Percentiles rank a stretch among this genome's conserved stretches.
These are phyloP conservation scores for Petrocephalus schoutedeni DNA, from an alignment of 2,797 vertebrate genomes.

Conservation along the genomic window DNA sequence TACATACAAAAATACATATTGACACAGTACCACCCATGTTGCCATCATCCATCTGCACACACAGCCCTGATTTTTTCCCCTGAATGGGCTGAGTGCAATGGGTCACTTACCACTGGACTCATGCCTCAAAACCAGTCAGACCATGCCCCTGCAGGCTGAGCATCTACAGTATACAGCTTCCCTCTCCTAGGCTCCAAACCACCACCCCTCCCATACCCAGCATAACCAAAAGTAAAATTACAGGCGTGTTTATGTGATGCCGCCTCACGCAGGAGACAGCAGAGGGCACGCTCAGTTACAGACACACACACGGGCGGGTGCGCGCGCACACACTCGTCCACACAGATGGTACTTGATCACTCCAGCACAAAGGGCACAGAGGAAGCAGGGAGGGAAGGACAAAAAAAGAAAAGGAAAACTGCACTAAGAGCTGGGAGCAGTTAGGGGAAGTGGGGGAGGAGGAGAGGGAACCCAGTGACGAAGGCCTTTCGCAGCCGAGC, in stretches of 20 bases:
- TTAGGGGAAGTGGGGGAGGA: neutral
- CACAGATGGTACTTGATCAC: neutral
- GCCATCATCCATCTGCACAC: constrained; percentile 23
- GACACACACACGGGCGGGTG: neutral
- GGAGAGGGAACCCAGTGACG: constrained; percentile 51
- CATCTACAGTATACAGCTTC: neutral
- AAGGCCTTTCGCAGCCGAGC: constrained; percentile 58
- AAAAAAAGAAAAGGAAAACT: constrained; percentile 3
- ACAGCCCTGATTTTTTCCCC: neutral
- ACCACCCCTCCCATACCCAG: neutral
- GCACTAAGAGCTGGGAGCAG: neutral
- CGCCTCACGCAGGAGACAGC: neutral
- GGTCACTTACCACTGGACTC: neutral
- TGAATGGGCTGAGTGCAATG: neutral
- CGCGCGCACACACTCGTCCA: neutral
- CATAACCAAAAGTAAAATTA: neutral
- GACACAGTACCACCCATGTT: neutral
- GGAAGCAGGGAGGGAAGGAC: neutral
- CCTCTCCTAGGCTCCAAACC: neutral
- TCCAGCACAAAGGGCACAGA: neutral
- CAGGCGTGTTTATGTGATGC: neutral
- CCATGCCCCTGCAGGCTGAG: neutral
- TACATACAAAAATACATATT: constrained; percentile 19
- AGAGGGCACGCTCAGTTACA: neutral
- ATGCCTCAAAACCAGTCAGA: neutral